Conservation (phyloP, 2,113 vertebrate species). For the Bambusicola thoracicus region DNA sequence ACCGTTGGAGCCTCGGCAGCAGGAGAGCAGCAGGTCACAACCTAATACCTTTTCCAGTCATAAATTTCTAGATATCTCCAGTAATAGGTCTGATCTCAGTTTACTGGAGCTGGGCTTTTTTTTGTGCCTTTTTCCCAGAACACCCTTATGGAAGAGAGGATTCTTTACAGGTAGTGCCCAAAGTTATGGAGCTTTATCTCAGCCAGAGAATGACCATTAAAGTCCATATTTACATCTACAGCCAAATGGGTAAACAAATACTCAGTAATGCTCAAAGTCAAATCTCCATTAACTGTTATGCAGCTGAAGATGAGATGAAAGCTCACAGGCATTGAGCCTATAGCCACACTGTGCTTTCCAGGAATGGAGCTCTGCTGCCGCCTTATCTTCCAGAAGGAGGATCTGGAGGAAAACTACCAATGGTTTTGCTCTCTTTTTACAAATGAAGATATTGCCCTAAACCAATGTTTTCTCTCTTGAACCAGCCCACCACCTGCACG, state of each 20-base stretch:
- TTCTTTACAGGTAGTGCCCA: conserved; percentile 37
- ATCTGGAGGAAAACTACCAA: neutral
- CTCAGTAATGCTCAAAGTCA: conserved; percentile 32
- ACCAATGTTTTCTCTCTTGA: neutral
- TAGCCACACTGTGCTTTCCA: neutral
- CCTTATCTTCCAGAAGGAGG: neutral
- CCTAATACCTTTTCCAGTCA: conserved; percentile 73
- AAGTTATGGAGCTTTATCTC: conserved; percentile 63
- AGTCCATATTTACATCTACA: conserved; percentile 36
- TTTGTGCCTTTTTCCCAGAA: conserved; percentile 61
- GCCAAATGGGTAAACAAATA: conserved; percentile 61
- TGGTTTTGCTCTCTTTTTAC: neutral
- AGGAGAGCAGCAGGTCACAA: conserved; percentile 51
- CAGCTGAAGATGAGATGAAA: neutral
- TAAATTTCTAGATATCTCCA: conserved; percentile 67
- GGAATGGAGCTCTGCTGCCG: neutral
- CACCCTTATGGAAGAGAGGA: conserved; percentile 33
- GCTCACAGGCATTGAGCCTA: neutral
- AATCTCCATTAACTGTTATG: conserved; percentile 40
- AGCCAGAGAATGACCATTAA: conserved; percentile 33
- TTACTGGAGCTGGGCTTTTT: conserved; percentile 68
- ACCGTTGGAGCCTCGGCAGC: conserved; percentile 47
- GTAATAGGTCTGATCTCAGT: conserved; percentile 72
- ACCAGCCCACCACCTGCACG: neutral
- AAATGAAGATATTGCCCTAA: neutral